These are phyloP conservation scores for Drosophila simulans DNA, from an alignment of 1,140 invertebrate species.

Conservation along the genomic window DNA sequence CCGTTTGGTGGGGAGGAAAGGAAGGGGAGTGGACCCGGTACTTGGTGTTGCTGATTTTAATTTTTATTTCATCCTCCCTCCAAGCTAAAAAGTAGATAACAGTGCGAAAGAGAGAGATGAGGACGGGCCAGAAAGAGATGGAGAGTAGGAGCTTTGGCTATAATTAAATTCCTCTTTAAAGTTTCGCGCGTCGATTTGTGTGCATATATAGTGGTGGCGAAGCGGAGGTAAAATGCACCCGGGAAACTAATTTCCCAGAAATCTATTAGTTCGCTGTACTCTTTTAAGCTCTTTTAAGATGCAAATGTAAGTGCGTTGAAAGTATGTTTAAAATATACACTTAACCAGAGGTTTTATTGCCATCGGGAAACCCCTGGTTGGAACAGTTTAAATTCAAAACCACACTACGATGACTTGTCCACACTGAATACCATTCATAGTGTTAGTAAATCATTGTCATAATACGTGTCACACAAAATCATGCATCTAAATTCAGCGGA, in stretches of 20 bases:
- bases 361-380: too few relatives aligned
- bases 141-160: slow-evolving; percentile 41
- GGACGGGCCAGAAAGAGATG: neutral
- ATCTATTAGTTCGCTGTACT: neutral
- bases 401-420: too few relatives aligned
- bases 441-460: too few relatives aligned
- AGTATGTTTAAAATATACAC: neutral
- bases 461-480: too few relatives aligned
- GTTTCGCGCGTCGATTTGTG: slow-evolving; percentile 26
- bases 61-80: slow-evolving; percentile 44
- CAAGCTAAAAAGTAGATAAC: slow-evolving; percentile 19
- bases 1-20: neutral
- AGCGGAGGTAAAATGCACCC: neutral
- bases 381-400: too few relatives aligned
- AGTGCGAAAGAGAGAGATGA: neutral
- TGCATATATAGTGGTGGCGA: slow-evolving; percentile 11
- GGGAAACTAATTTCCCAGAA: neutral
- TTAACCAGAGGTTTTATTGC: too few relatives aligned
- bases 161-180: slow-evolving; percentile 80
- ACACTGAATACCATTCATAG: too few relatives aligned
- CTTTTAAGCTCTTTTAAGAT: neutral
- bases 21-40: neutral
- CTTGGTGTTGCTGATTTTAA: slow-evolving; percentile 33
- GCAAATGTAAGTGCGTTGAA: neutral
- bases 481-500: too few relatives aligned